Conservation (phyloP, 2,113 vertebrate species). For the Halichoerus grypus region DNA sequence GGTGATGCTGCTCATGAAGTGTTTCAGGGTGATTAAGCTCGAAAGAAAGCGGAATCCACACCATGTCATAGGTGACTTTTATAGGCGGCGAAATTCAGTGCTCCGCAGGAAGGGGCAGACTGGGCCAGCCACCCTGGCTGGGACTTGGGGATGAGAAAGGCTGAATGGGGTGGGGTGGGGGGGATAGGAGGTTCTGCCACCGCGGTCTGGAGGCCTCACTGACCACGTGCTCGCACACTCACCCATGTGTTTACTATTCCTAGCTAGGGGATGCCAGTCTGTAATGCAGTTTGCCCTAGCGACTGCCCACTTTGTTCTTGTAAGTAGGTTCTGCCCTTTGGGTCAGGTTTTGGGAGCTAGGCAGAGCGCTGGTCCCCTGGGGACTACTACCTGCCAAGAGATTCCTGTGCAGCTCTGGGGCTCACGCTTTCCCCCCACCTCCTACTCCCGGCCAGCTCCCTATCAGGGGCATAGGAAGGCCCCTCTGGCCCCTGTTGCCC, state of each 20-base stretch:
- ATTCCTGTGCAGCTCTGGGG: neutral
- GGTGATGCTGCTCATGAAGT: neutral
- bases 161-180: neutral
- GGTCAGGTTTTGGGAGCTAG: constrained; percentile 32
- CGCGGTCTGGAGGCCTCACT: neutral
- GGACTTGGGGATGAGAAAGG: neutral
- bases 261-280: neutral
- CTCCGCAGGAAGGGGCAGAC: neutral
- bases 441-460: neutral
- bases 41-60: neutral
- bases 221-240: neutral
- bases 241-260: neutral
- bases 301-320: neutral
- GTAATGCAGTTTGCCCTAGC: neutral
- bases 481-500: fast-evolving
- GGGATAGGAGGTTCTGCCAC: neutral
- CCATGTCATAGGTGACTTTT: neutral
- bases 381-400: neutral
- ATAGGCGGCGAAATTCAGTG: constrained; percentile 28
- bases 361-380: neutral
- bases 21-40: neutral
- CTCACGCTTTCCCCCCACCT: neutral
- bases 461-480: neutral
- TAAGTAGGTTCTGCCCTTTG: neutral
- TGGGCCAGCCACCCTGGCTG: neutral